phyloP scores from a whole-genome alignment of 1,140 invertebrate species.

The Pygmarrhopalites habei region DNA sequence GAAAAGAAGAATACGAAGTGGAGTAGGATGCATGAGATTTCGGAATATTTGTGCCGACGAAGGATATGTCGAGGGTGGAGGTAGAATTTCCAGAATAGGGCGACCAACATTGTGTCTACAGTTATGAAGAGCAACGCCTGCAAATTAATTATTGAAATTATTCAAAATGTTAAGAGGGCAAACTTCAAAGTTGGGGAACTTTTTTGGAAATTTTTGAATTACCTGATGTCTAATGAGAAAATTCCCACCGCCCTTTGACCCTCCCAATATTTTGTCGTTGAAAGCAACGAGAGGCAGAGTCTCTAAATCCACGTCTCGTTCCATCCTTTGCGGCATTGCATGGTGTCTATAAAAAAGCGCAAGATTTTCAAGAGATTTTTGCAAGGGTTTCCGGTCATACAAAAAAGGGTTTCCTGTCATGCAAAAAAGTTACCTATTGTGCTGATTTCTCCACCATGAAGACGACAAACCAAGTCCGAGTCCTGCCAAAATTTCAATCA shows the following conservation, averaged over 20 bases:
- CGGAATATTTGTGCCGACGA: constrained; percentile 11
- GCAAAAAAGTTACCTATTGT: no score
- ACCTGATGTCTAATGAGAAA: constrained; percentile 38
- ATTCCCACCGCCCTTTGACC: constrained; percentile 27
- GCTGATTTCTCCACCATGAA: constrained; percentile 36
- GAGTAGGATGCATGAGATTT: constrained; percentile 30
- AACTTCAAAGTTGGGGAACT: no score
- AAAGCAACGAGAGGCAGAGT: constrained; percentile 37
- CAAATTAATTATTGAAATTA: no score
- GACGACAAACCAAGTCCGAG: constrained; percentile 25
- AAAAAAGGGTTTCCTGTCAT: no score
- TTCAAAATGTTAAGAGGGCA: no score
- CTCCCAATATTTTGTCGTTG: constrained; percentile 30
- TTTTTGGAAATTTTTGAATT: no score
- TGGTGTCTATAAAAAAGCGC: no score
- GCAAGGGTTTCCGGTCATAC: no score
- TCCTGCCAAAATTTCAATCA: no score
- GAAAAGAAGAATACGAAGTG: constrained; percentile 33
- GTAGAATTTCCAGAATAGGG: constrained; percentile 35
- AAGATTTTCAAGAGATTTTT: no score
- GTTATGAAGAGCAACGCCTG: constrained; percentile 29
- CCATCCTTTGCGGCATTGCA: constrained; percentile 37
- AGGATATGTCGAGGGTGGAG: constrained; percentile 36
- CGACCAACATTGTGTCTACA: constrained; percentile 34
- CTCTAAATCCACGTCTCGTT: constrained; percentile 36